These are phyloP conservation scores for Vulpes lagopus DNA, from an alignment of 2,113 vertebrate species.

Conservation along the genomic window DNA sequence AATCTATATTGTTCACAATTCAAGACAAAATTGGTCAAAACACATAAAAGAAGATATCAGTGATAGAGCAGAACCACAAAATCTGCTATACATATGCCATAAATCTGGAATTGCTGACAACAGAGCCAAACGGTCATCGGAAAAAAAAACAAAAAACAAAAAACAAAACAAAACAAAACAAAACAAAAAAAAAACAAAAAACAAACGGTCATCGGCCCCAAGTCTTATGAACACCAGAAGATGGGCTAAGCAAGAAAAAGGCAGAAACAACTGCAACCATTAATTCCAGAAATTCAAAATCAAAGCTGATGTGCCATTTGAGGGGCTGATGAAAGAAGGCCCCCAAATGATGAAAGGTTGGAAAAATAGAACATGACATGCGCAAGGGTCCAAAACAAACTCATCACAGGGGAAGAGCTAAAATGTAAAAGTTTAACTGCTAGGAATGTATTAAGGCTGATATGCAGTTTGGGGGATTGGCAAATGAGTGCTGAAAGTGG, in stretches of 20 bases:
- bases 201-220: background rate
- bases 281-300: conserved; percentile 54
- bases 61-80: background rate
- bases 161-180: too few relatives aligned
- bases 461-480: conserved; percentile 23
- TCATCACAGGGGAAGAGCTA: background rate
- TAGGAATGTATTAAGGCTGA: background rate
- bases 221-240: background rate
- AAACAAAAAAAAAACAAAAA: too few relatives aligned
- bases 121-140: background rate
- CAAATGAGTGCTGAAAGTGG: conserved; percentile 20
- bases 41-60: background rate
- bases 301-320: background rate
- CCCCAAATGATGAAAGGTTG: background rate
- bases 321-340: background rate
- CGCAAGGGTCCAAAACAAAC: background rate
- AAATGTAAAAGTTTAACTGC: background rate
- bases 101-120: background rate
- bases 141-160: too few relatives aligned
- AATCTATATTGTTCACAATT: background rate
- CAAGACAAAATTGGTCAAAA: background rate
- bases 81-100: background rate
- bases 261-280: background rate
- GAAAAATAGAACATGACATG: background rate
- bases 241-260: background rate